These are phyloP conservation scores for Biston stratarius DNA, from an alignment of 2,888 invertebrate species.

Conservation along the genomic window DNA sequence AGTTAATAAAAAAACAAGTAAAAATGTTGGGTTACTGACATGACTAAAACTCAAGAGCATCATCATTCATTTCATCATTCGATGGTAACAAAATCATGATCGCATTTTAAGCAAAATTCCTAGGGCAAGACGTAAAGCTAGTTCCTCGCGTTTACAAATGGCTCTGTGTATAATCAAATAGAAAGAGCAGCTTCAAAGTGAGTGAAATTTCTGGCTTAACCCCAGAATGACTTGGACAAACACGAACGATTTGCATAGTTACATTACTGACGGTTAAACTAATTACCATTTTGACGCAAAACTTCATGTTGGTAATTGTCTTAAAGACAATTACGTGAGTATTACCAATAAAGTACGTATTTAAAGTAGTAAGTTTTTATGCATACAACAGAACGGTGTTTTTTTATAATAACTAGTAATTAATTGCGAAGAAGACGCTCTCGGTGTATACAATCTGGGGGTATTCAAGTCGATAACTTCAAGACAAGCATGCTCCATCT, in stretches of 20 bases:
- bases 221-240: constrained; percentile 48
- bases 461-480: too few relatives aligned
- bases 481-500: too few relatives aligned
- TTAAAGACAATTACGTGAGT: background rate
- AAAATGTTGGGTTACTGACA: too few relatives aligned
- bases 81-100: too few relatives aligned
- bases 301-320: too few relatives aligned
- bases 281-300: constrained; percentile 9
- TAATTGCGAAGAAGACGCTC: too few relatives aligned
- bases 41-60: too few relatives aligned
- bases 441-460: too few relatives aligned
- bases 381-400: background rate
- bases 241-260: constrained; percentile 30
- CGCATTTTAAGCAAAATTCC: background rate
- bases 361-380: background rate
- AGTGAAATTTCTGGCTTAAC: constrained; percentile 37
- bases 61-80: too few relatives aligned
- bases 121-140: background rate
- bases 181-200: constrained; percentile 10
- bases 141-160: constrained; percentile 7
- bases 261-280: constrained; percentile 5
- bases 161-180: constrained; percentile 10
- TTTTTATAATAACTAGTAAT: too few relatives aligned
- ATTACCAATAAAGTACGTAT: background rate
- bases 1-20: too few relatives aligned